A percentile compares a stretch with the other conserved stretches of the same genome.
Evolutionary conservation across 2,113 vertebrate species (phyloP).

Genomic region (Rissa tridactyla): DNA sequence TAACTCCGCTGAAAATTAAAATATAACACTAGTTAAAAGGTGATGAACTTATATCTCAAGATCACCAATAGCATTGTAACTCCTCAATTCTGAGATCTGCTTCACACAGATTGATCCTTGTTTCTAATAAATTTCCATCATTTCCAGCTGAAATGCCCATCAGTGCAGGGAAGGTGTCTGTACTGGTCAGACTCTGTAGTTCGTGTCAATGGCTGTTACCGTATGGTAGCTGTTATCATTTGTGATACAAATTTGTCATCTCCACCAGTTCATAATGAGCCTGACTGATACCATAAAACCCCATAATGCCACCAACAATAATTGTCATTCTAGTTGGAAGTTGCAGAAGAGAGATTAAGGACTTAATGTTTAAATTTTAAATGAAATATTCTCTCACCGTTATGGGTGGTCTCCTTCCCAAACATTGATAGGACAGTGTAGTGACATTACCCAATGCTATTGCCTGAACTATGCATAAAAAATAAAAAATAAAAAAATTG

Average conservation of each 20-base stretch:
- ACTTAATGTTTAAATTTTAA: constrained; percentile 32
- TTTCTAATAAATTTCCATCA: not conserved
- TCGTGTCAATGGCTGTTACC: not conserved
- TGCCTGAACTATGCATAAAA: not conserved
- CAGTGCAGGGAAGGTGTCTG: not conserved
- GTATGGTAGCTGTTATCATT: not conserved
- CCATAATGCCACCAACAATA: not conserved
- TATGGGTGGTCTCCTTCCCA: constrained; percentile 51
- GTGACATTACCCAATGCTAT: not conserved
- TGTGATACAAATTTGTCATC: constrained; percentile 21
- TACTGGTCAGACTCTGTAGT: not conserved
- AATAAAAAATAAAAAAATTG: not conserved
- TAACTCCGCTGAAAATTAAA: not conserved
- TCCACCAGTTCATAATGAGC: not conserved
- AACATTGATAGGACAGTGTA: not conserved
- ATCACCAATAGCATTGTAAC: not conserved
- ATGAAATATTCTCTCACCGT: constrained; percentile 15
- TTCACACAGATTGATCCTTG: not conserved
- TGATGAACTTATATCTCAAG: not conserved
- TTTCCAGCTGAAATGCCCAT: not conserved
- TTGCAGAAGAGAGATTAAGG: constrained; percentile 13
- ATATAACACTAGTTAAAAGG: not conserved
- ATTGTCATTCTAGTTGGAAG: constrained; percentile 10
- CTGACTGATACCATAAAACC: not conserved
- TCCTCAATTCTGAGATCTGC: not conserved